Base-by-base conservation (phyloP, 1,140 invertebrate genomes). In the Pomacea maculata region DNA sequence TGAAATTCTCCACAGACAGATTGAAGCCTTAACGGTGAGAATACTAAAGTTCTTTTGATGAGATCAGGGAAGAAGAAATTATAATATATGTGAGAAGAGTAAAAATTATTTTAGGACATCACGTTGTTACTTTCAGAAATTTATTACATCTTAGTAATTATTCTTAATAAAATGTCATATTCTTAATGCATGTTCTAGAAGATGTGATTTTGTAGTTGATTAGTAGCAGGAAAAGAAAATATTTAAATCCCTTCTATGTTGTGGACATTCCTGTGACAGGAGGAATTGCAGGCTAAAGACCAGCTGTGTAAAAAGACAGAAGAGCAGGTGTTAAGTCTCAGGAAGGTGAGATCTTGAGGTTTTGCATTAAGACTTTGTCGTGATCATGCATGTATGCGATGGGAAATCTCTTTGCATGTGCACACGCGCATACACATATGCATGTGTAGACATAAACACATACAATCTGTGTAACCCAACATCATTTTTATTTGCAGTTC, bases 301-400 rank as follows among this genome's bases (percentile, higher is more conserved):
- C 63, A 73, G 55, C 61, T 82, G 70, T 85, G 83, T 77, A 78
- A 83, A 63, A 76, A 67, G 15, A 83, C 83, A 79, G 87, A 89
- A 77, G 87, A 87, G 67, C 87, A 89, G 71, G 57, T 89, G 29
- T 79, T 85, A 21, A 84, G 81, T 67, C 86, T 89, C 15, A 84
- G 85, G 82, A 86, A 85, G 84, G 88, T 87, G 83, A 83, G 64
- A 8, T 10, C 17, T 34, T 19, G 11, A 6, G 34, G 34, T 45
- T 45, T 45, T 45, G 34, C 34, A 45, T 45, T 45, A 45, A 45
- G 34, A 45, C 34, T 45, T 25, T 45, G 34, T 45, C 34, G 6
- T 45, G 34, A 45, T 45, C 34, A 45, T 45, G 34, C 34, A 45
- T 45, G 34, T 45, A 45, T 45, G 34, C 15, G 11, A 76, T 3